These are phyloP conservation scores for Pogonocichla stellata DNA, from an alignment of 2,113 vertebrate species.

Conservation along the genomic window DNA sequence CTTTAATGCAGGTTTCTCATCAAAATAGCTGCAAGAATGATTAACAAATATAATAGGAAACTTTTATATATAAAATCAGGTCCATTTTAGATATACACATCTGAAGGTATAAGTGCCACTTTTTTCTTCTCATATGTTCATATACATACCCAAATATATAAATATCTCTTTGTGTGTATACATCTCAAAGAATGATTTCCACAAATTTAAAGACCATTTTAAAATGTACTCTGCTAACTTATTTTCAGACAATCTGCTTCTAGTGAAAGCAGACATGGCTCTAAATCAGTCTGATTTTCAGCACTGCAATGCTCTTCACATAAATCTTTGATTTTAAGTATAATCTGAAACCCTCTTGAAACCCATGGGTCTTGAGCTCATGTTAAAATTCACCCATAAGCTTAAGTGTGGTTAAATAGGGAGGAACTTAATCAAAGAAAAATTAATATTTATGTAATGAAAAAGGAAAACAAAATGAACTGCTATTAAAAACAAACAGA, in stretches of 20 bases:
- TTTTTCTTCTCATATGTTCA: not conserved
- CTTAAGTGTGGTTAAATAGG: not conserved
- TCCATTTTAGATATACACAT: not conserved
- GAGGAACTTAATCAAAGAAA: not conserved
- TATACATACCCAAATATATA: not conserved
- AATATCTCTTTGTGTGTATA: fast-evolving
- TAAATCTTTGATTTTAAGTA: not conserved
- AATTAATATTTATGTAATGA: not conserved
- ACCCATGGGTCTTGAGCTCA: not conserved
- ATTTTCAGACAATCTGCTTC: not conserved
- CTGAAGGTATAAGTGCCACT: not conserved
- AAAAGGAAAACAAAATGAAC: not conserved
- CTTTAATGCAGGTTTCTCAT: not conserved
- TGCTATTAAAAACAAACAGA: not conserved
- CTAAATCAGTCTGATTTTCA: not conserved
- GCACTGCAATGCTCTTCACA: not conserved
- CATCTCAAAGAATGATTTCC: not conserved
- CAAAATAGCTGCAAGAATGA: constrained; percentile 3
- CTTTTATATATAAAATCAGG: not conserved
- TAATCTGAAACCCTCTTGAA: not conserved
- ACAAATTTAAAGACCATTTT: not conserved
- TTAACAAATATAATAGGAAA: not conserved
- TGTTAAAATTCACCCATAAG: not conserved
- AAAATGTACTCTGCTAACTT: not conserved
- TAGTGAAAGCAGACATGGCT: not conserved